phyloP scores from a whole-genome alignment of 2,797 vertebrate species.

The Sebastes taczanowskii region DNA sequence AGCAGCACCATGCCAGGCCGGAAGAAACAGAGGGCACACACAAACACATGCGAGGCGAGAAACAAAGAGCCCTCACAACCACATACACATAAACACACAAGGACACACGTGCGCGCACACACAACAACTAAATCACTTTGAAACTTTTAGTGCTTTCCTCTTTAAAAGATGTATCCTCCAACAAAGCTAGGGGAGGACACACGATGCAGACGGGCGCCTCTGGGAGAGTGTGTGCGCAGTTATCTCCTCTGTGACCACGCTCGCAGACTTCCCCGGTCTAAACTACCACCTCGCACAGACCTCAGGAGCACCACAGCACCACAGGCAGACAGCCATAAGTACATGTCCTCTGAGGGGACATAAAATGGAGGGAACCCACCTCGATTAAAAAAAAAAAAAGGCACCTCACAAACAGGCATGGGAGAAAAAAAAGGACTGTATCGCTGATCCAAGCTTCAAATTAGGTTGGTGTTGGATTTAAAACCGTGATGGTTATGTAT shows the following conservation, averaged over 20 bases:
- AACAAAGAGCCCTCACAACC: conserved; percentile 60
- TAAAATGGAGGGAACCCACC: conserved; percentile 66
- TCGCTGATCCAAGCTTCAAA: neutral
- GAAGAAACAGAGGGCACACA: conserved; percentile 48
- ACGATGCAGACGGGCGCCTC: conserved; percentile 54
- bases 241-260: conserved; percentile 68
- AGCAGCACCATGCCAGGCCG: conserved; percentile 61
- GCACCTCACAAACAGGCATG: conserved; percentile 40
- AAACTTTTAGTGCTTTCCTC: conserved; percentile 52
- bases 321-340: conserved; percentile 75
- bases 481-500: neutral
- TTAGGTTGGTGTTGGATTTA: neutral
- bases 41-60: conserved; percentile 54
- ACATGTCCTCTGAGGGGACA: conserved; percentile 66
- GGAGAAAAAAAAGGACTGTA: neutral
- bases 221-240: conserved; percentile 54
- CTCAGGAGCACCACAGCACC: conserved; percentile 75
- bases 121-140: conserved; percentile 57
- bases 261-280: conserved; percentile 53
- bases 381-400: conserved; percentile 44
- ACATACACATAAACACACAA: conserved; percentile 26
- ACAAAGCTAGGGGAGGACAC: conserved; percentile 35
- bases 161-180: conserved; percentile 43
- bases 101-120: conserved; percentile 13
- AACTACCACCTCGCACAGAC: conserved; percentile 72